Percentiles rank a stretch among this genome's conserved stretches.
Evolutionary conservation across 2,888 invertebrate genomes (phyloP).

Genomic region (Thyatira batis): DNA sequence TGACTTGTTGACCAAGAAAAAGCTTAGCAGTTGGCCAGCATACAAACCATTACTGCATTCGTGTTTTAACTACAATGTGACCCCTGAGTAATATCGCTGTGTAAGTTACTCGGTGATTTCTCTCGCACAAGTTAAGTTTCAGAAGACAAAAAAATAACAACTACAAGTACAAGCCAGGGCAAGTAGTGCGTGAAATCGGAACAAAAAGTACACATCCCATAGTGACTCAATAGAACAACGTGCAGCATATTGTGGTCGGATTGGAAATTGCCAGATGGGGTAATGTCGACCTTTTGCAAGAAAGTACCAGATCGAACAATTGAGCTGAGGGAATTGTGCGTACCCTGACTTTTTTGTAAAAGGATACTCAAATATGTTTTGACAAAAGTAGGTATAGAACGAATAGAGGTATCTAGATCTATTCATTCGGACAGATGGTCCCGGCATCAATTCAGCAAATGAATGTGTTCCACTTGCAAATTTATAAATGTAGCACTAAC

Average conservation of each 20-base stretch:
- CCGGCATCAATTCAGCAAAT: not conserved
- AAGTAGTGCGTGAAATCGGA: slow-evolving; percentile 1
- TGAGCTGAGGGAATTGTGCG: not conserved
- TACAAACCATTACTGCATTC: too few species aligned
- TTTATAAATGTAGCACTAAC: slow-evolving; percentile 4
- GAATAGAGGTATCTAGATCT: not conserved
- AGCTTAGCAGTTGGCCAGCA: too few species aligned
- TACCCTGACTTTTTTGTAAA: not conserved
- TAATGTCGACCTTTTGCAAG: not conserved
- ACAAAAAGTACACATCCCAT: not conserved
- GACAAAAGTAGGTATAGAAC: not conserved
- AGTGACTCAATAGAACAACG: not conserved
- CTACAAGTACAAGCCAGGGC: not conserved
- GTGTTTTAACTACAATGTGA: not conserved
- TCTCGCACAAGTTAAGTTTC: not conserved
- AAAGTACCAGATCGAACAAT: not conserved
- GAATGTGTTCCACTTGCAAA: not conserved
- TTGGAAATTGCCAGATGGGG: not conserved
- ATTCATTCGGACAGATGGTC: not conserved
- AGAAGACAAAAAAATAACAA: not conserved
- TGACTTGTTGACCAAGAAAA: too few species aligned
- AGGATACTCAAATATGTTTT: too few species aligned
- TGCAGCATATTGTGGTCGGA: not conserved
- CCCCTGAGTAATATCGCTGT: not conserved
- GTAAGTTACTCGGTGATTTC: not conserved